Base-by-base conservation (phyloP, 2,888 invertebrate genomes). In the Nebria salina region DNA sequence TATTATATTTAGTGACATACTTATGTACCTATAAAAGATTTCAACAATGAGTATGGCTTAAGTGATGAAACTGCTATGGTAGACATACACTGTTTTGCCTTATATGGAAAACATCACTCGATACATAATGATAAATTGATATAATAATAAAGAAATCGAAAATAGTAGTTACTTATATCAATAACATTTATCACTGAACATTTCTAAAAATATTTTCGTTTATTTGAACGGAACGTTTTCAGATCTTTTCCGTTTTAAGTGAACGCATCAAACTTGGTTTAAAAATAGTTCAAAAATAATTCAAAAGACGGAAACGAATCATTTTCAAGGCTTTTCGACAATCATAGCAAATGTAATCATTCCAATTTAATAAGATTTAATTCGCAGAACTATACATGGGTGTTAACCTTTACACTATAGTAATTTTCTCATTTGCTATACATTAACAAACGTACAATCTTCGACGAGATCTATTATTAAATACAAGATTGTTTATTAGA, bases 361-460 rank as follows among this genome's bases (percentile, higher is more conserved):
- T 25, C 34, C 70, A 70, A 54, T 70, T 26, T 15, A 68, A 68
- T 68, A 25, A 68, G 68, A 26, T 68, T 68, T 26, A 70, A 26
- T 70, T 70, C 70, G 25, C 34, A 70, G 70, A 70, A 70, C 70
- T 70, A 70, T 34, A 70, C 70, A 70, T 70, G 70, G 70, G 70
- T 70, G 70, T 70, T 70, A 70, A 70, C 70, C 70, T 70, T 70
- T 70, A 70, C 26, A 70, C 70, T 70, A 54, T 54, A 70, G 70
- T 70, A 70, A 70, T 70, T 70, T 70, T 26, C 70, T 70, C 70
- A 70, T 70, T 70, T 70, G 70, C 25, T 26, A 70, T 15, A 70
- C 70, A 26, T 70, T 25, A 4, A 20, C 26, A 6, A 66, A 25
- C 70, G 25, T 70, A 26, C 26, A 70, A 70, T 70, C 70, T 70